Evolutionary conservation across 2,888 invertebrate genomes (phyloP), one percentile per base, ranked within the genome.

Genomic region (Xanthia togata): DNA sequence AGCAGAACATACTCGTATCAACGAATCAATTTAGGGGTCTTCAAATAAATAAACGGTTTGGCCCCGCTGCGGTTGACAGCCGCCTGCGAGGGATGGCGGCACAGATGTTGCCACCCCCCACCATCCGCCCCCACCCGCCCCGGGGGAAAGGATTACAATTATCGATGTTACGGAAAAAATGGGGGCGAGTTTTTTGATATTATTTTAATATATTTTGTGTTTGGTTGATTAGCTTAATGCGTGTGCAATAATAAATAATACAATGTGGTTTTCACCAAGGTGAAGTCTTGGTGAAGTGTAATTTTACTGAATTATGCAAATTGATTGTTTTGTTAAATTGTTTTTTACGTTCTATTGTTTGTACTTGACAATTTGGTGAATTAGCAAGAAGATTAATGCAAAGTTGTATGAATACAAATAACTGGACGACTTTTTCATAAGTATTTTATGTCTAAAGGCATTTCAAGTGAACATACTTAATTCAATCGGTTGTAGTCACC

Each of bases 1-100:
- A 17, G 17, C 76, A 72, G 82, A 88, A 89, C 92, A 92, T 91
- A 70, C 62, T 84, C 84, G 84, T 81, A 93, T 93, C 93, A 94
- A 93, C 94, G 92, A 94, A 95, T 95, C 95, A 95, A 95, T 95
- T 95, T 93, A 88, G 93, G 88, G 85, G 85, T 82, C 91, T 90
- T 90, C 91, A 92, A 91, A 94, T 93, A 94, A 94, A 94, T 93
- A 94, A 92, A 90, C 89, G 89, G 88, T 88, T 88, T 79, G 84
- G 84, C 84, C 86, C 87, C 90, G 89, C 93, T 95, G 95, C 89
- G 95, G 94, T 92, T 95, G 95, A 95, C 95, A 95, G 94, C 87
- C 89, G 90, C 89, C 93, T 93, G 95, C 91, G 92, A 93, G 95
- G 94, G 94, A 94, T 94, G 91, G 94, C 93, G 88, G 88, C 91